Evolutionary conservation across 2,888 invertebrate genomes (phyloP), one percentile per base, ranked within the genome.

Genomic region (Schizotus pectinicornis): DNA sequence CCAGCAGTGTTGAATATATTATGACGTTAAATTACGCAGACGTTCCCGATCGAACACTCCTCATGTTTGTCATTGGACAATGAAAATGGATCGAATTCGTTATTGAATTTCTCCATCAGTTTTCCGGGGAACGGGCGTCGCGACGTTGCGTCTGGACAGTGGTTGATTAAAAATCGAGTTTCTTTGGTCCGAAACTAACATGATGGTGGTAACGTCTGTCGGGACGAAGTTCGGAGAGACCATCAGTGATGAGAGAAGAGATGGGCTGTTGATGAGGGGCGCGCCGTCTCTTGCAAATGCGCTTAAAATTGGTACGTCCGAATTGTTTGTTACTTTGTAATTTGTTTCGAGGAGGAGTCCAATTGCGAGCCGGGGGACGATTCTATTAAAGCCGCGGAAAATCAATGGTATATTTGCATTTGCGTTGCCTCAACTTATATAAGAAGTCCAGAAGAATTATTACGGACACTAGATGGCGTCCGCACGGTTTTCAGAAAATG

Each of bases 141-240:
- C n/a, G 47, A 47, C 39, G 42, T 42, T 30, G 12, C 30, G 6
- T 41, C 32, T 7, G 12, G 14, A 31, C 32, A n/a, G 13, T 13
- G 33, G 31, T 45, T 50, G 30, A 46, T 45, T 45, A 30, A 35
- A 32, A 31, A 32, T 49, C 14, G 11, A 11, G 37, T 39, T 12
- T 39, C 31, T 56, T n/a, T 39, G 36, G 35, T 33, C 5, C 13
- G 14, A 6, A 31, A 42, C 46, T 11, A 70, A 59, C 13, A 76
- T 76, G 76, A 74, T 76, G 70, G 67, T 75, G 2, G 76, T 76
- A 43, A 76, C 76, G 7, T 75, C 75, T 0, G 61, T 68, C 7
- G 66, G 69, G 22, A 76, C 76, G 0, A 70, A 70, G 61, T 68
- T 70, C 45, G 67, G 57, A 37, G 65, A 56, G 11, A 3, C 31